Evolutionary conservation across 2,113 vertebrate species (phyloP).

Genomic region (Vicugna pacos): DNA sequence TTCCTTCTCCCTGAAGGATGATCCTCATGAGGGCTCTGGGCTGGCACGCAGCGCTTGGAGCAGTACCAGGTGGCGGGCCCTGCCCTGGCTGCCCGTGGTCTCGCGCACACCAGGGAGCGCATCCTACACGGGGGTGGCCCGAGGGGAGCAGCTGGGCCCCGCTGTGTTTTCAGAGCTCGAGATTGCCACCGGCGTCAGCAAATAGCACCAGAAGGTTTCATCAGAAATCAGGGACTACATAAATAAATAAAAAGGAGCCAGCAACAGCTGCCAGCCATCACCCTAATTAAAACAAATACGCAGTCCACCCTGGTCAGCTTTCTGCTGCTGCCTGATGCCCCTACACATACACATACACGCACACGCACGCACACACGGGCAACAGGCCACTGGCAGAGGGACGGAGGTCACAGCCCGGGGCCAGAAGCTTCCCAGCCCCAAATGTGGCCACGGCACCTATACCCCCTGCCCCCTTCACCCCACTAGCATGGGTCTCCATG

Average conservation of each 20-base stretch:
- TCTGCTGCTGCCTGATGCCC: slow-evolving; percentile 63
- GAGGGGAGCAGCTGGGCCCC: slow-evolving; percentile 79
- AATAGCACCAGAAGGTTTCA: slow-evolving; percentile 67
- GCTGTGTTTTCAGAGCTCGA: slow-evolving; percentile 66
- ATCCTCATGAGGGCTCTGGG: background rate
- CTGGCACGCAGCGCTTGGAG: background rate
- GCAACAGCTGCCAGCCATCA: slow-evolving; percentile 83
- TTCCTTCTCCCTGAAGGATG: background rate
- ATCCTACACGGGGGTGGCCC: slow-evolving; percentile 64
- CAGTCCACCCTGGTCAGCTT: slow-evolving; percentile 63
- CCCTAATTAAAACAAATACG: slow-evolving; percentile 83
- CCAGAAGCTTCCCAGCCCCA: background rate
- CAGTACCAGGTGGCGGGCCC: background rate
- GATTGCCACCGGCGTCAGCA: slow-evolving; percentile 78
- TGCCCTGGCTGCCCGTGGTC: background rate
- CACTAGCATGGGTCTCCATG: fast-evolving
- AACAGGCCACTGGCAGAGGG: slow-evolving; percentile 46
- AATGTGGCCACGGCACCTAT: background rate
- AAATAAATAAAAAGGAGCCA: slow-evolving; percentile 68
- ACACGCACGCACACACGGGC: background rate
- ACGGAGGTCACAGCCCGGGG: slow-evolving; percentile 61
- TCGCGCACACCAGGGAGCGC: background rate
- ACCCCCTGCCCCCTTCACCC: background rate
- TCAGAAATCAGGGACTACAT: slow-evolving; percentile 73
- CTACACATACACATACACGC: background rate